Evolutionary conservation across 2,797 vertebrate genomes (phyloP).

Genomic region (Gambelia wislizenii): DNA sequence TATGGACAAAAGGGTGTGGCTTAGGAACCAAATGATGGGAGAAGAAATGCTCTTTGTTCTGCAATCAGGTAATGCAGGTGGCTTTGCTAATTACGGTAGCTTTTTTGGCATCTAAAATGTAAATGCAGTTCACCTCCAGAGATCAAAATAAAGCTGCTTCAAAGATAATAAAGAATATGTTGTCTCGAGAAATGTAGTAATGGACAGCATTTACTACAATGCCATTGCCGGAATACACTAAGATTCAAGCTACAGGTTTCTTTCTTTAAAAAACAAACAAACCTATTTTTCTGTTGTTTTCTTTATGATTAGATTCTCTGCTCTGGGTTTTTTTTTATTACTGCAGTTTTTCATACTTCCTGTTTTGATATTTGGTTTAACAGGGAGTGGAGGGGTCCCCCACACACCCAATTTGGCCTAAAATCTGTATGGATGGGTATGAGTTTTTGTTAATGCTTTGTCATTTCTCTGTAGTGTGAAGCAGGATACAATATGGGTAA

Average conservation of each 20-base stretch:
- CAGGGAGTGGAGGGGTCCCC: background rate
- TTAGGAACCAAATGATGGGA: conserved; percentile 58
- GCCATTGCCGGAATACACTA: background rate
- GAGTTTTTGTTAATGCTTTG: background rate
- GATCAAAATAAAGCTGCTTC: conserved; percentile 44
- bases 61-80: conserved; percentile 50
- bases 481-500: background rate
- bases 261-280: background rate
- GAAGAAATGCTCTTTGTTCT: conserved; percentile 70
- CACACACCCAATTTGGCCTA: conserved; percentile 20
- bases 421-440: background rate
- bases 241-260: conserved; percentile 8
- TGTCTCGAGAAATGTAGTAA: conserved; percentile 28
- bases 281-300: background rate
- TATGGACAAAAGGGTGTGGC: conserved; percentile 55
- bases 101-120: conserved; percentile 55
- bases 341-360: background rate
- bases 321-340: background rate
- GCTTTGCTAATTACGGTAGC: conserved; percentile 58
- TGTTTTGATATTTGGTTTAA: conserved; percentile 4
- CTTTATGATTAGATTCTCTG: background rate
- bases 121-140: conserved; percentile 26
- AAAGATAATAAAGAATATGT: conserved; percentile 16
- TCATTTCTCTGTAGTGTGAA: conserved; percentile 19
- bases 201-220: background rate